Evolutionary conservation across 2,797 vertebrate genomes (phyloP), one percentile per base, ranked within the genome.

Genomic region (Gallinago nigripennis): DNA sequence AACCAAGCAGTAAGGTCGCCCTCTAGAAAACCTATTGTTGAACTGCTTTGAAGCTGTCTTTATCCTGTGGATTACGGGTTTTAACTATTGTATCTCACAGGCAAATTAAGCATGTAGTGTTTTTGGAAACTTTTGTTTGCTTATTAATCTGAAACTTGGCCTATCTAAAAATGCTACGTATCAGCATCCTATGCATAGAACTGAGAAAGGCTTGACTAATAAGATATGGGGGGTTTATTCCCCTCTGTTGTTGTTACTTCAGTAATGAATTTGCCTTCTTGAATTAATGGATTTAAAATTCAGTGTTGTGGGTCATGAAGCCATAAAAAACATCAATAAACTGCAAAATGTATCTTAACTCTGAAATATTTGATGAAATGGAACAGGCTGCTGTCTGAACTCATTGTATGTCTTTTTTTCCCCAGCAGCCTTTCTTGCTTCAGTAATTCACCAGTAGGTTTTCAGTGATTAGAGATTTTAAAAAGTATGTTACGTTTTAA

Each of bases 391-490:
- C 86, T 92, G 1, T 73, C 33, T 77, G 41, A 88, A 77, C 24
- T 88, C 8, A 39, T 11, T 57, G 5, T 57, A 17, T 53, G 10
- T 64, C 5, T 30, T 30, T 53, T 30, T 53, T 31, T 39, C 76
- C 69, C n/a, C 84, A 93, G 77, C 85, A 95, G 92, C 82, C 61
- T 8, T 76, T 84, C 65, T 96, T 41, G 97, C 97, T 98, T 98
- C 97, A 97, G 97, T 98, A 97, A 97, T 97, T 98, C 98, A 98
- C 88, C 97, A 98, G 96, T 98, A 98, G 98, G 97, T 98, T 98
- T 98, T 98, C 98, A 91, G 30, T 81, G n/a, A 91, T 76, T 58
- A 86, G 31, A 84, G 19, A 90, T 63, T 35, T 65, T 92, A 91
- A 23, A 39, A 82, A 82, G 53, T 28, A 53, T 87, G 12, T 80